Evolutionary conservation across 2,797 vertebrate species (phyloP).

Genomic region (Macropus fuliginosus): DNA sequence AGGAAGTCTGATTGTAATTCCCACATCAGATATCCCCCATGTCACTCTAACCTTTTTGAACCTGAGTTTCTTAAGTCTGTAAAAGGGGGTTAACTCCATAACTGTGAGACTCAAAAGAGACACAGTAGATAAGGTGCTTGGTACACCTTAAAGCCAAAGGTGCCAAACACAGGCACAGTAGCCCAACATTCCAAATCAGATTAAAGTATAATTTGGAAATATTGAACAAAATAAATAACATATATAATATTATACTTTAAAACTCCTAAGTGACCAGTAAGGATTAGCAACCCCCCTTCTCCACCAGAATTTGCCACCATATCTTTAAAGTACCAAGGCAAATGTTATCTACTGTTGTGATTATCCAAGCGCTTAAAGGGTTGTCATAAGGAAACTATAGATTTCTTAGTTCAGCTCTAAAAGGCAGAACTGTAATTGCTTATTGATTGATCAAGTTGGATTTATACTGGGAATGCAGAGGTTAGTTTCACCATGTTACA

Average conservation of each 20-base stretch:
- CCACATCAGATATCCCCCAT: not conserved
- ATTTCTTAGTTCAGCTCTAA: not conserved
- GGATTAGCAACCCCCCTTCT: not conserved
- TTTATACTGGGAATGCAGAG: not conserved
- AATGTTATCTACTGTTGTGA: not conserved
- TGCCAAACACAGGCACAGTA: not conserved
- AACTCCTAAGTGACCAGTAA: not conserved
- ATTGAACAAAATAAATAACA: not conserved
- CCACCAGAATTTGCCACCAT: not conserved
- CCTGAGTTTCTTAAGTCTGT: not conserved
- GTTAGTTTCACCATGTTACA: not conserved
- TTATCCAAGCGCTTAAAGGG: not conserved
- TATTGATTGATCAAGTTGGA: not conserved
- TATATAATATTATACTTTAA: not conserved
- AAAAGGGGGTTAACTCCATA: not conserved
- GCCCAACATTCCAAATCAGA: not conserved
- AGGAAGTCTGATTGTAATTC: not conserved
- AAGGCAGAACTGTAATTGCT: not conserved
- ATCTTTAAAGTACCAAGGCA: not conserved
- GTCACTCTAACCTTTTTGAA: not conserved
- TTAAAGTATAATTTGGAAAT: not conserved
- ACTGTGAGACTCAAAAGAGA: not conserved
- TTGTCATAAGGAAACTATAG: not conserved
- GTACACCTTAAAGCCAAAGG: not conserved
- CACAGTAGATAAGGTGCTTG: not conserved